A percentile compares a stretch with the other conserved stretches of the same genome.
Conservation (phyloP, 1,140 invertebrate genomes). For the Doryteuthis pealeii region DNA sequence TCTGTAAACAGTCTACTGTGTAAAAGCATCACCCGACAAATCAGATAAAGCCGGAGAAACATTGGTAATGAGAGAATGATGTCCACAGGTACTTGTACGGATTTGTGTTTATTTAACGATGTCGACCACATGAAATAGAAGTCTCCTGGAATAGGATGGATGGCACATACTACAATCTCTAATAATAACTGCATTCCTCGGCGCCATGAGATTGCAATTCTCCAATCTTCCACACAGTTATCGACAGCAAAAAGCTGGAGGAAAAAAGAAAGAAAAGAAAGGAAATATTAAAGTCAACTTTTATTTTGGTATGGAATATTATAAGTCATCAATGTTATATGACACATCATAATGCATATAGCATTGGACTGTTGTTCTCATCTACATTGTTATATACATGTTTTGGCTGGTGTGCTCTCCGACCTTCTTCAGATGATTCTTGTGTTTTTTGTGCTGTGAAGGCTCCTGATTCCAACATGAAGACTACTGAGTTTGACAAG, state of each 20-base stretch:
- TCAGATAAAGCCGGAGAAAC: constrained; percentile 98
- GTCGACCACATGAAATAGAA: constrained; percentile 87
- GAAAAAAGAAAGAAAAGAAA: constrained; percentile 17
- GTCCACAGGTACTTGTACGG: constrained; percentile 65
- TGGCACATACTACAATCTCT: constrained; percentile 91
- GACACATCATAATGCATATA: neutral
- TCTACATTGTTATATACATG: too few relatives aligned
- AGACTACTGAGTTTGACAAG: too few relatives aligned
- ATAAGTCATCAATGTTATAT: too few relatives aligned
- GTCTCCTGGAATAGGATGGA: constrained; percentile 96
- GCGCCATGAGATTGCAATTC: constrained; percentile 98
- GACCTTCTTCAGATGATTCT: too few relatives aligned
- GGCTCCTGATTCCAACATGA: too few relatives aligned
- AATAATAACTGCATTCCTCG: constrained; percentile 88
- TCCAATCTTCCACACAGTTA: constrained; percentile 99
- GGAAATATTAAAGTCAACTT: neutral
- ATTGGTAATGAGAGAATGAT: constrained; percentile 96
- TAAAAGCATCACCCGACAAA: constrained; percentile 98
- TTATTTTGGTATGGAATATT: neutral
- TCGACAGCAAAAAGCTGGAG: constrained; percentile 56
- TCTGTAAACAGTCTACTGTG: constrained; percentile 99
- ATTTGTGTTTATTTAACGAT: constrained; percentile 77
- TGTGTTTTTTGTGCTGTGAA: too few relatives aligned
- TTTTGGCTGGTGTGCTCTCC: too few relatives aligned
- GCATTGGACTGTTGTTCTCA: too few relatives aligned